Conservation (phyloP, 2,888 invertebrate species). For the Sesamia inferens region DNA sequence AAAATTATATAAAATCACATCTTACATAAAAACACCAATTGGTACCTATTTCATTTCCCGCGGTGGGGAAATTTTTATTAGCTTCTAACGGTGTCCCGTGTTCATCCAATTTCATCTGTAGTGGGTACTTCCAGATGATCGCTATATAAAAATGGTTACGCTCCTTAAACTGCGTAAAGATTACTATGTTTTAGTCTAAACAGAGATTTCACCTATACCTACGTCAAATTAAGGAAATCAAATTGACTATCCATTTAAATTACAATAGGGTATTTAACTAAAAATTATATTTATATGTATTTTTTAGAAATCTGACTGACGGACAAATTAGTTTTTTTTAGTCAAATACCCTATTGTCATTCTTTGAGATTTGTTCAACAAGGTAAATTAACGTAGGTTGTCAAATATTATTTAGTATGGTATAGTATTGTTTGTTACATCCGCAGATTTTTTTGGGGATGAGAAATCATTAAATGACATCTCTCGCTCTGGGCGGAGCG, state of each 20-base stretch:
- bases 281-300: no score
- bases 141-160: slow-evolving; percentile 25
- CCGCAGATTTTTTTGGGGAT: no score
- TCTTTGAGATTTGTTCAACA: not conserved
- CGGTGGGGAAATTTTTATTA: slow-evolving; percentile 77
- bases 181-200: slow-evolving; percentile 4
- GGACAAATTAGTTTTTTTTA: no score
- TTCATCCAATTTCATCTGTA: slow-evolving; percentile 70
- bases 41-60: slow-evolving; percentile 72
- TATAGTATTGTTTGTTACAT: no score
- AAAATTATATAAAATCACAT: slow-evolving; percentile 59
- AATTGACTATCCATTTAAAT: not conserved
- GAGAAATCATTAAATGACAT: no score
- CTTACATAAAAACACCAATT: slow-evolving; percentile 69
- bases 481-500: no score
- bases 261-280: no score
- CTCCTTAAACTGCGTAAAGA: slow-evolving; percentile 10
- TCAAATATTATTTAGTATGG: not conserved
- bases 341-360: no score
- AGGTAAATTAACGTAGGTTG: not conserved
- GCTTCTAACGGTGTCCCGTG: slow-evolving; percentile 57
- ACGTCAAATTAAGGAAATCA: not conserved
- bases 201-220: not conserved
- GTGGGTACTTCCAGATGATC: slow-evolving; percentile 54
- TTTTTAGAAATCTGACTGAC: no score